Evolutionary conservation across 2,797 vertebrate species (phyloP), one percentile per base, ranked within the genome.

Genomic region (Yasuhikotakia modesta): DNA sequence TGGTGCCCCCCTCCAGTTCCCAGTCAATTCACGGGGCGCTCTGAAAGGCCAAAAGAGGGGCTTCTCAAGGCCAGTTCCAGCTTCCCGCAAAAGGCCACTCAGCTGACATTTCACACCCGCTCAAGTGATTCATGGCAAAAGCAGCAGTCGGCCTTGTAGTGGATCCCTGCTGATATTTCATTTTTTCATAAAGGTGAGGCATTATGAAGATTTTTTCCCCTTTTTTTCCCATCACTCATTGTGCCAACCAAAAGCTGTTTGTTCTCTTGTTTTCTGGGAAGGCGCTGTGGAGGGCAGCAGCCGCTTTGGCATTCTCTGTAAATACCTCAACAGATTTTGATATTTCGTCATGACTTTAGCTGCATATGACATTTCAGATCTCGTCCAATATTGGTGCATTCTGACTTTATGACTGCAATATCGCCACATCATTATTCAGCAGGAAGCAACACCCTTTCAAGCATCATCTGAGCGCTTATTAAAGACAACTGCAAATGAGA

Each of bases 81-180:
- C 80, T 81, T 69, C 58, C 79, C 58, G 76, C 79, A 84, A 87
- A 88, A 88, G 85, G 87, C 82, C 83, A 87, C 82, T 82, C 67
- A 65, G 80, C 80, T 90, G 87, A 87, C 85, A 88, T 90, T 90
- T 88, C 64, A 61, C 75, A 78, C 74, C 63, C 65, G 55, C 72
- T 76, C 79, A 66, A 81, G 80, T 79, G 77, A 84, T 77, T 86
- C 81, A 81, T 81, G 70, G 79, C 60, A 70, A 80, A 81, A 82
- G 72, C 70, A 79, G 60, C 79, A 1, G 73, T 79, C 73, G 35
- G 70, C 85, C 82, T 77, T 82, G 73, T 81, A 81, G 75, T 84
- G 76, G 64, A 81, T 67, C 81, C 85, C 85, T 27, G 60, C 81
- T 81, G 82, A 55, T 76, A 76, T 79, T 72, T 76, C 68, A 60